A percentile compares a stretch with the other conserved stretches of the same genome.
Evolutionary conservation across 2,113 vertebrate genomes (phyloP).

Genomic region (Chelonoidis abingdonii): DNA sequence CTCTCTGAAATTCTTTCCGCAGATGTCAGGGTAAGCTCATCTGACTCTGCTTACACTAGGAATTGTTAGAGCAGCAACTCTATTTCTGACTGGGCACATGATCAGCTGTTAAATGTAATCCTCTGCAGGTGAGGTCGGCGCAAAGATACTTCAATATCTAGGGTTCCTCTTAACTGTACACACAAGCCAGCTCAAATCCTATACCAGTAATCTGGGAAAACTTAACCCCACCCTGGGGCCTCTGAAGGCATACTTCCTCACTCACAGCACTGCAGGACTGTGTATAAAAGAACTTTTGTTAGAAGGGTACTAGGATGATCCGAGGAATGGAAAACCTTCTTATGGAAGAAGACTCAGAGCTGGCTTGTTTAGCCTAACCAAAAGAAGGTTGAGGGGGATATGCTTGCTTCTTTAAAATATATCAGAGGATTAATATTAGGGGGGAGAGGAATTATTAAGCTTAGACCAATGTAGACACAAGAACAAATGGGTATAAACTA

Average conservation of each 20-base stretch:
- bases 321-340: too few species aligned
- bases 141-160: background rate
- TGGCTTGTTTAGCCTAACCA: too few species aligned
- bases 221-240: background rate
- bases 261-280: background rate
- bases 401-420: too few species aligned
- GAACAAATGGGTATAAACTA: too few species aligned
- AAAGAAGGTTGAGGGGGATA: too few species aligned
- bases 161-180: background rate
- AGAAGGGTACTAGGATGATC: too few species aligned
- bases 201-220: background rate
- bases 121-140: background rate
- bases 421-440: too few species aligned
- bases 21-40: too few species aligned
- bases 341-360: too few species aligned
- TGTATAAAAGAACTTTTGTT: background rate
- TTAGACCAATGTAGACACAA: too few species aligned
- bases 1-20: too few species aligned
- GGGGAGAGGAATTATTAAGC: too few species aligned
- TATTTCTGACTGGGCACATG: background rate
- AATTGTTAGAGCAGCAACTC: conserved; percentile 3
- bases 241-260: background rate
- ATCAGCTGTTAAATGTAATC: background rate
- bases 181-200: background rate
- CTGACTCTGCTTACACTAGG: background rate